Evolutionary conservation across 1,140 invertebrate species (phyloP).

Genomic region (Helicoverpa armigera): DNA sequence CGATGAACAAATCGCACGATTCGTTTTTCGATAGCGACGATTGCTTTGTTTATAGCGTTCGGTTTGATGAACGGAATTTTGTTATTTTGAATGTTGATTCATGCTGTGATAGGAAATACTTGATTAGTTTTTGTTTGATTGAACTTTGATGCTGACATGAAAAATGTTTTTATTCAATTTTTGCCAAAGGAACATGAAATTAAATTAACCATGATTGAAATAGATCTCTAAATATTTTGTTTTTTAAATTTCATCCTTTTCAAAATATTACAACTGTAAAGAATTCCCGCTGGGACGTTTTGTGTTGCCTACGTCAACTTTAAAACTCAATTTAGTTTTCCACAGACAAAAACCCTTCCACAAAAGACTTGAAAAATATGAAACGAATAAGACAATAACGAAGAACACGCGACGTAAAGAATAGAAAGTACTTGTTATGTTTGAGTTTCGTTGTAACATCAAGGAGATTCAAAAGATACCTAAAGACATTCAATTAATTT

Average conservation of each 20-base stretch:
- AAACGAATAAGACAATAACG: constrained; percentile 31
- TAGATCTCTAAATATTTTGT: too few species aligned
- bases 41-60: constrained; percentile 29
- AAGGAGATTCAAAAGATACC: constrained; percentile 48
- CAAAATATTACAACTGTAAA: too few species aligned
- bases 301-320: constrained; percentile 16
- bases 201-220: too few species aligned
- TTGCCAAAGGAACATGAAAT: not conserved
- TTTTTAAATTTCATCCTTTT: too few species aligned
- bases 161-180: not conserved
- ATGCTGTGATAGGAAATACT: constrained; percentile 25
- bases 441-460: constrained; percentile 38
- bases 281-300: not conserved
- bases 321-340: constrained; percentile 24
- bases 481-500: constrained; percentile 53
- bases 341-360: constrained; percentile 23
- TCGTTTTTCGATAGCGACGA: constrained; percentile 10
- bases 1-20: constrained; percentile 9
- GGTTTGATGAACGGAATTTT: constrained; percentile 30
- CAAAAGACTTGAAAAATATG: constrained; percentile 39
- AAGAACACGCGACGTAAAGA: constrained; percentile 25
- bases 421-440: constrained; percentile 26
- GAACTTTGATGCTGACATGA: not conserved
- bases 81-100: constrained; percentile 27
- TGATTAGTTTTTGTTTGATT: constrained; percentile 33